Conservation (phyloP, 2,113 vertebrate genomes). For the Illadopsis cleaveri region DNA sequence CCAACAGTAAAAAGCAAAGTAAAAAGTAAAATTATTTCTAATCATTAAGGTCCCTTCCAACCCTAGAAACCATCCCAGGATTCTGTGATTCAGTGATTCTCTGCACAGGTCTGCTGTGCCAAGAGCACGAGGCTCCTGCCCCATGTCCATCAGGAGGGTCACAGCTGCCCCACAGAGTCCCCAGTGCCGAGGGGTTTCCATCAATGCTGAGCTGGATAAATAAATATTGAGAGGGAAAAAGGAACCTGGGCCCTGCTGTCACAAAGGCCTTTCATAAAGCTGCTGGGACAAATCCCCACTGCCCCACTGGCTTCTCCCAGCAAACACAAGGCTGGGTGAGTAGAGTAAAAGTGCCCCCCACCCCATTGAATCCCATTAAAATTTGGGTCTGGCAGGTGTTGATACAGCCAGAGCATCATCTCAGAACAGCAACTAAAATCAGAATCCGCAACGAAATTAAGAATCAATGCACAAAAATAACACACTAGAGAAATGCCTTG, state of each 20-base stretch:
- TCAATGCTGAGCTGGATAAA: neutral
- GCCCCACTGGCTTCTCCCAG: neutral
- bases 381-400: neutral
- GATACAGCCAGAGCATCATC: neutral
- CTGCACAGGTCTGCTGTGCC: rapidly evolving
- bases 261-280: neutral
- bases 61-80: neutral
- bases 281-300: rapidly evolving
- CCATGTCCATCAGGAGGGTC: neutral
- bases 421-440: neutral
- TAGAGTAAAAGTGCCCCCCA: neutral
- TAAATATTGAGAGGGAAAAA: neutral
- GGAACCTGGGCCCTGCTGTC: neutral
- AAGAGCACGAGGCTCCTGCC: neutral
- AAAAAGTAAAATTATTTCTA: too few species aligned
- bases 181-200: rapidly evolving
- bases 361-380: neutral
- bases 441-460: neutral
- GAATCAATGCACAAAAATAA: neutral
- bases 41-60: neutral
- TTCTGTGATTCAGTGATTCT: neutral
- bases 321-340: neutral
- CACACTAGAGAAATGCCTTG: neutral
- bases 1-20: neutral
- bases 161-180: neutral